Percentiles rank a stretch among this genome's conserved stretches.
Conservation (phyloP, 2,113 vertebrate species). For the Dendropsophus ebraccatus region DNA sequence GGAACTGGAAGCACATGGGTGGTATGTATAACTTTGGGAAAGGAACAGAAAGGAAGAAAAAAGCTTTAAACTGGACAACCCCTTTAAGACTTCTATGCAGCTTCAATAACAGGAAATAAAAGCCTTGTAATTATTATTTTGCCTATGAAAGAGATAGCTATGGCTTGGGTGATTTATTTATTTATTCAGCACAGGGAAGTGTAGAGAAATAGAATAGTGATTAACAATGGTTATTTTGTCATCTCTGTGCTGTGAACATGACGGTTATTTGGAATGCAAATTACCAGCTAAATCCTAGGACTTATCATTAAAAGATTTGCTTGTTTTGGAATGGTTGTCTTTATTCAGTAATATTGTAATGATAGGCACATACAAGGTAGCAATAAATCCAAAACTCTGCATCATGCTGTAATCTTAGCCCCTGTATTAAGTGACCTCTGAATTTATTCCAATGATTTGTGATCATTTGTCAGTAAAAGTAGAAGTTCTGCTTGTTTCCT, state of each 20-base stretch:
- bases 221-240: background rate
- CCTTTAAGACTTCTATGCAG: too few relatives aligned
- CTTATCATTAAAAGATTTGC: conserved; percentile 1
- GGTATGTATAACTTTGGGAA: too few relatives aligned
- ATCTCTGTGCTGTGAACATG: background rate
- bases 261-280: background rate
- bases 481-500: background rate
- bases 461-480: background rate
- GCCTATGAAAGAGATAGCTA: too few relatives aligned
- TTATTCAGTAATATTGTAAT: background rate
- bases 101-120: too few relatives aligned
- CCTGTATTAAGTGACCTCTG: background rate
- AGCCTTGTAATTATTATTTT: too few relatives aligned
- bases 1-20: too few relatives aligned
- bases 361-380: background rate
- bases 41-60: too few relatives aligned
- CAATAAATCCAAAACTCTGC: background rate
- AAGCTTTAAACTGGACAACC: too few relatives aligned
- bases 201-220: background rate
- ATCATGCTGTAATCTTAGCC: background rate
- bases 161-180: too few relatives aligned
- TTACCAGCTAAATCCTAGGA: background rate
- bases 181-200: background rate
- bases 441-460: too few relatives aligned
- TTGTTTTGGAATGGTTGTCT: background rate